Base-by-base conservation (phyloP, 2,113 vertebrate species). In the Ictalurus punctatus region DNA sequence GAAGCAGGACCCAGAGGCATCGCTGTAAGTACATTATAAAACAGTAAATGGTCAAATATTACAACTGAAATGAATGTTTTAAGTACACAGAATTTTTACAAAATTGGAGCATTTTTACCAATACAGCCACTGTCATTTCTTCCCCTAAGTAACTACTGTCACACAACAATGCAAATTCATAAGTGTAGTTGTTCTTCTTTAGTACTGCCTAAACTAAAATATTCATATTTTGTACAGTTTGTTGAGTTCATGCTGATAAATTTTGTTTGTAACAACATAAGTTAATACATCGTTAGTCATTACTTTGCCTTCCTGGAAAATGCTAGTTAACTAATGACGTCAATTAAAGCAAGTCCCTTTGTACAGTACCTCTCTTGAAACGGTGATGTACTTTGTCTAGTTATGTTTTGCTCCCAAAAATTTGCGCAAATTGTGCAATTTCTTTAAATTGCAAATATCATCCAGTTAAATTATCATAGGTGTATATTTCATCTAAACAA, bases 1-100 rank as follows among this genome's bases (percentile, higher is more conserved):
- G 94, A 96, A 37, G 93, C 96, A 0, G 98, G 98, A 90, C 97
- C 97, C 89, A 94, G 98, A 95, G 98, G 98, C 93, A 94, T 97
- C 6, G 94, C 93, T 73, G 98, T 99, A 88, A 99, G 98, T 98
- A 92, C 69, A 71, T 13, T 80, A 71, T 30, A 21, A 27, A 52
- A 8, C 54, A 27, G 37, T 54, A 16, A 80, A n/a, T 0, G 8
- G 6, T 56, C 17, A 56, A 19, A 56, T 80, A 9, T 80, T 56
- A n/a, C 37, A 76, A 25, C 27, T 78, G 1, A 54, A 58, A 58
- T 56, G 1, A 58, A 58, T 30, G 13, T 80, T 80, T 30, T 80
- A 80, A 30, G 48, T 17, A 19, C 40, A 48, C 9, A 7, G 8
- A 69, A 16, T 34, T 37, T 69, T 67, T 67, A 48, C 27, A 54